A percentile compares a stretch with the other conserved stretches of the same genome.
Conservation (phyloP, 1,140 invertebrate genomes). For the Oreohelix idahoensis region DNA sequence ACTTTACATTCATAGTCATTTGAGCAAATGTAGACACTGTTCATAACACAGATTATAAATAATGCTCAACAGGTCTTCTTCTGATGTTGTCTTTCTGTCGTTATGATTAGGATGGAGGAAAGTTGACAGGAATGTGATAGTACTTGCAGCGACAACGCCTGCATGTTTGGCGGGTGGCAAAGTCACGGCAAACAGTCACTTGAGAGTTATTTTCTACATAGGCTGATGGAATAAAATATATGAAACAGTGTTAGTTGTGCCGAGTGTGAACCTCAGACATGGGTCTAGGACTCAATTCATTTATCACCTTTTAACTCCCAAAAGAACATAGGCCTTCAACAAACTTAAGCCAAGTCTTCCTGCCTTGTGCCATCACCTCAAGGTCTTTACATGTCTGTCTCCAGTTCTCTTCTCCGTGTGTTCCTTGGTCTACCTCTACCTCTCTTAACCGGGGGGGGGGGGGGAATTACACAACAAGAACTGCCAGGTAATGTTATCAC, state of each 20-base stretch:
- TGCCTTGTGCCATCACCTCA: too few species aligned
- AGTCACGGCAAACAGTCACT: constrained; percentile 94
- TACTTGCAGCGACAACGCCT: constrained; percentile 91
- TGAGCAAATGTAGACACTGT: neutral
- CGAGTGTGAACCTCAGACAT: too few species aligned
- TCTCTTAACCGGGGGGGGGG: too few species aligned
- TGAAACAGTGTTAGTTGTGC: neutral
- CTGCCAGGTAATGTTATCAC: too few species aligned
- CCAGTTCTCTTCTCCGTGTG: too few species aligned
- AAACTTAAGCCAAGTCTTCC: too few species aligned
- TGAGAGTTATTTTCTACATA: constrained; percentile 91
- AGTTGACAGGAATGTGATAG: constrained; percentile 68
- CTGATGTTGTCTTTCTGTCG: neutral
- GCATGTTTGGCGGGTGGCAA: constrained; percentile 88
- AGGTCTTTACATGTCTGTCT: too few species aligned
- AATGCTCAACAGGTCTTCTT: neutral
- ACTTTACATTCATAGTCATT: neutral
- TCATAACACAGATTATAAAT: neutral
- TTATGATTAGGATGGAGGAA: constrained; percentile 53
- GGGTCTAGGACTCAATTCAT: too few species aligned
- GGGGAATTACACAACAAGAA: too few species aligned
- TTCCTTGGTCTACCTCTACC: too few species aligned
- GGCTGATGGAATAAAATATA: constrained; percentile 76
- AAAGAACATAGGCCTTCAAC: too few species aligned
- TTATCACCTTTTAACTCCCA: too few species aligned